phyloP scores from a whole-genome alignment of 2,113 vertebrate genomes.

The Eubucco bourcierii region DNA sequence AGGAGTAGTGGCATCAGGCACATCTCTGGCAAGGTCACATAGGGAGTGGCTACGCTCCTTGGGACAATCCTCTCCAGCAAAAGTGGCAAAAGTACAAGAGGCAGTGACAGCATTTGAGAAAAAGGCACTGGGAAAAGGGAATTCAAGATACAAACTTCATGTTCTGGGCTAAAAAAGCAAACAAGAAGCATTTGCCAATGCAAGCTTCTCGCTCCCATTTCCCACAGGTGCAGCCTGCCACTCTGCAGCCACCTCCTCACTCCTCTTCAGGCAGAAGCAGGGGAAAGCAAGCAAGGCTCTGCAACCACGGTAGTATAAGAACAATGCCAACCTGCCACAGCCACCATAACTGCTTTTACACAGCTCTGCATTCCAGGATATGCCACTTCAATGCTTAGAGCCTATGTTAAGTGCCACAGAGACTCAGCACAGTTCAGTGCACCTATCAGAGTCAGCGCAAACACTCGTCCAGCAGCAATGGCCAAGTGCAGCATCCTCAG shows the following conservation, averaged over 20 bases:
- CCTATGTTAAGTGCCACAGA: background rate
- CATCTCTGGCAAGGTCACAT: background rate
- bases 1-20: background rate
- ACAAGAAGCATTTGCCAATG: background rate
- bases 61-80: background rate
- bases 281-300: background rate
- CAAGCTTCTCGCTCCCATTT: background rate
- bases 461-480: fast-evolving
- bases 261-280: background rate
- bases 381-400: fast-evolving
- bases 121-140: background rate
- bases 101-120: fast-evolving
- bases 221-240: background rate
- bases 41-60: background rate
- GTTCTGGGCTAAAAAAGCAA: background rate
- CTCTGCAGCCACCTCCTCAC: background rate
- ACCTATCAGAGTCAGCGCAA: background rate
- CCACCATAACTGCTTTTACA: background rate
- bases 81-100: background rate
- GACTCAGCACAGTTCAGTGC: background rate
- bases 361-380: background rate
- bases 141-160: background rate
- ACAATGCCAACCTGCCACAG: background rate
- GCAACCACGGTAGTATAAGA: background rate
- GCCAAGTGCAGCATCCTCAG: background rate